Evolutionary conservation across 2,888 invertebrate genomes (phyloP).

Genomic region (Lasioglossum malachurum): DNA sequence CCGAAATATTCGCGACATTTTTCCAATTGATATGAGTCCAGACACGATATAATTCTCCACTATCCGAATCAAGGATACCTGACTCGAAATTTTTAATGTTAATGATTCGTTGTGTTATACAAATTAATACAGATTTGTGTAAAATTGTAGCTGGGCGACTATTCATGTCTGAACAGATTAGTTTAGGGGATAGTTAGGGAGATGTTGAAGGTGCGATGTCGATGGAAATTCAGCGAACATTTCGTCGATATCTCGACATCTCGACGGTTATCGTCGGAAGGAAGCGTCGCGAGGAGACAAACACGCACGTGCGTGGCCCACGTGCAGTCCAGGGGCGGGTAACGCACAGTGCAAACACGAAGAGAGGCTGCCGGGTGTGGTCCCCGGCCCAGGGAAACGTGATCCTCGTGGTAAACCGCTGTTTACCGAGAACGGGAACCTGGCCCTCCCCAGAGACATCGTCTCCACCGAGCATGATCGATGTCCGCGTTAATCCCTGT

Average conservation of each 20-base stretch:
- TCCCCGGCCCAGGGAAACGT: slow-evolving; percentile 76
- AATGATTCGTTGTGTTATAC: neutral
- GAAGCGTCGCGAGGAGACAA: slow-evolving; percentile 53
- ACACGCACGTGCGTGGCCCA: slow-evolving; percentile 74
- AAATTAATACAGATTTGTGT: neutral
- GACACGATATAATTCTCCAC: neutral
- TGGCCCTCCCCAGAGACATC: slow-evolving; percentile 55
- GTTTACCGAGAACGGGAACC: slow-evolving; percentile 78
- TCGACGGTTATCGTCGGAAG: slow-evolving; percentile 71
- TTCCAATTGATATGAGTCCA: neutral
- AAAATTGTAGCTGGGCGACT: neutral
- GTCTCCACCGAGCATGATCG: slow-evolving; percentile 72
- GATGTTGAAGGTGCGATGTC: neutral
- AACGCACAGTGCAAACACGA: slow-evolving; percentile 77
- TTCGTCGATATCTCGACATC: slow-evolving; percentile 19
- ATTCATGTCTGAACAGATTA: neutral
- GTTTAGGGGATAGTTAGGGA: neutral
- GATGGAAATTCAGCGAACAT: neutral
- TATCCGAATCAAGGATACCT: no score
- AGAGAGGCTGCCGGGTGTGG: slow-evolving; percentile 76
- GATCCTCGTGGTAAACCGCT: slow-evolving; percentile 82
- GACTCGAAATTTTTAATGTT: no score
- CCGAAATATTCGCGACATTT: neutral
- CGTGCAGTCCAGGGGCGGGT: slow-evolving; percentile 65
- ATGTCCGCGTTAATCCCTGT: slow-evolving; percentile 78